Evolutionary conservation across 2,797 vertebrate genomes (phyloP), one percentile per base, ranked within the genome.

Genomic region (Chiroxiphia lanceolata): DNA sequence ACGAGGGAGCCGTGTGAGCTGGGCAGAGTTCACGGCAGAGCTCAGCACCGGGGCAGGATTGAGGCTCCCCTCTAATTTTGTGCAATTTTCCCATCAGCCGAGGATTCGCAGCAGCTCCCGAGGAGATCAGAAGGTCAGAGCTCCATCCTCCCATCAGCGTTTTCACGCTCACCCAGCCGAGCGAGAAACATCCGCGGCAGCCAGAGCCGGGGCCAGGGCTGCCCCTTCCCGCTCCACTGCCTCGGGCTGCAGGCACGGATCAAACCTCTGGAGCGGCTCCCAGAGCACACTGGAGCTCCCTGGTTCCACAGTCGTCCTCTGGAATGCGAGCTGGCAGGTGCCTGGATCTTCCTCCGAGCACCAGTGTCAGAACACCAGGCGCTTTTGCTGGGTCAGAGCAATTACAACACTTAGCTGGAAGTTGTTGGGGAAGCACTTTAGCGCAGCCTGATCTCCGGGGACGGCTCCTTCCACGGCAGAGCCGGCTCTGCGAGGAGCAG

Each of bases 1-100:
- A 13, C 50, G 1, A 16, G 77, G 77, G 84, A 69, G 22, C 21
- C 11, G 7, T 16, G 61, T 23, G 61, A 33, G 40, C 40, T 23
- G 31, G 42, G 63, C 42, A 64, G 63, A 64, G 63, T 33, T 64
- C 63, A 33, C 4, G 14, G 31, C 47, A 47, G 64, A 63, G 96
- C 94, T 53, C 92, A 94, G 95, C 96, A 83, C 92, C 13, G 87
- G 70, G 71, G 87, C 94, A 93, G 90, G 29, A 53, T 19, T 11
- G 85, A 56, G 81, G 96, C 96, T 95, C 94, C 79, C 93, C 97
- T 94, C 96, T 97, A 94, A 93, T 88, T 96, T 95, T 7, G 70
- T 14, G 87, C 94, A 83, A 96, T 96, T 97, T 95, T 92, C 93
- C 79, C 96, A 57, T 63, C 97, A 86, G 67, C 76, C n/a, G 81